Evolutionary conservation across 2,797 vertebrate genomes (phyloP), one percentile per base, ranked within the genome.

Genomic region (Sebastolobus alascanus): DNA sequence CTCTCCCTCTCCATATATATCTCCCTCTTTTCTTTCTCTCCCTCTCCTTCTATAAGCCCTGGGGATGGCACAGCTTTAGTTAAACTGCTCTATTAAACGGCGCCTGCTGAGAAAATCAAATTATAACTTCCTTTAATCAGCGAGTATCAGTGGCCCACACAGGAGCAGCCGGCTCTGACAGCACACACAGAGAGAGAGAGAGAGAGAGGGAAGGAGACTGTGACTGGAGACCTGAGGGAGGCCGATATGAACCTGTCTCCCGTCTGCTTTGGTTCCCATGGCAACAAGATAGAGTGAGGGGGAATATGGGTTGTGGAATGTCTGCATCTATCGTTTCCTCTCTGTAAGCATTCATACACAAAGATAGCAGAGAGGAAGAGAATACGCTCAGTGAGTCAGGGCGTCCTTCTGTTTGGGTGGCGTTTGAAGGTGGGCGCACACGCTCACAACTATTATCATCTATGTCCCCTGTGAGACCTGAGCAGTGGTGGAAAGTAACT

Each of bases 61-160:
- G 90, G 94, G 94, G 94, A 94, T 91, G 94, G 93, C 93, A 91
- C 93, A 95, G 94, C 94, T 95, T 95, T 95, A 94, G 93, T 95
- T 95, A 95, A 95, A 95, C 94, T 95, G 94, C 92, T 95, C 93
- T 94, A 95, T 95, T 95, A 95, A 95, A 94, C 89, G 93, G 91
- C 86, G 94, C 94, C 94, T 95, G 94, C 93, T 94, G 94, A 95
- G 94, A 95, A 95, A 95, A 95, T 95, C 94, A 95, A 95, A 95
- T 95, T 95, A 95, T 95, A 95, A 95, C 94, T 95, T 95, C 92
- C 94, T 95, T 95, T 95, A 95, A 95, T 95, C 94, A 95, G 94
- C 79, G 93, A 94, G 93, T 95, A 95, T 95, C 93, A 95, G 93
- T 94, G 94, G 94, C 94, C 93, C 93, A 95, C 94, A 95, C 94